A percentile compares a stretch with the other conserved stretches of the same genome.
These are phyloP conservation scores for Rhinogobio ventralis DNA, from an alignment of 2,797 vertebrate genomes.

Conservation along the genomic window DNA sequence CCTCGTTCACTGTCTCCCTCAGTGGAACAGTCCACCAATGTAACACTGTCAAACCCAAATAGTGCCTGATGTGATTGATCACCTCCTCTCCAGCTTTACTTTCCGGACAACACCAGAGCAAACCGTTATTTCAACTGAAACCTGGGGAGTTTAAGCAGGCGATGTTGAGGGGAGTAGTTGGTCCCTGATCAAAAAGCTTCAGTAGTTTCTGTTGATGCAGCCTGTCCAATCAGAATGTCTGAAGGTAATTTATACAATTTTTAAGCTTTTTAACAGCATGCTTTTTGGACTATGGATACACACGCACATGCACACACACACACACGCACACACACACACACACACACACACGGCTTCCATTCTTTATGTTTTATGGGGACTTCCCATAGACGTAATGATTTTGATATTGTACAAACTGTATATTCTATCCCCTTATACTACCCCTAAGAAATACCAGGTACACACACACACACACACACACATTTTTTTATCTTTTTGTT, in stretches of 20 bases:
- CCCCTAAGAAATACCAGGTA: too few relatives aligned
- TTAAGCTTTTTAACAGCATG: too few relatives aligned
- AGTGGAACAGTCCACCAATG: constrained; percentile 77
- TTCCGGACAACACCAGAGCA: constrained; percentile 71
- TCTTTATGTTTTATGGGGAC: too few relatives aligned
- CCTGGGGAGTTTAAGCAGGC: constrained; percentile 69
- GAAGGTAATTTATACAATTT: neutral
- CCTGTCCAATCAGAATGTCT: neutral
- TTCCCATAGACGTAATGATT: too few relatives aligned
- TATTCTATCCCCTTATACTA: too few relatives aligned
- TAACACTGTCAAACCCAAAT: constrained; percentile 76
- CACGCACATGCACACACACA: too few relatives aligned
- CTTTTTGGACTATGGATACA: neutral
- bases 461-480: too few relatives aligned
- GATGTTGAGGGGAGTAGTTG: constrained; percentile 64
- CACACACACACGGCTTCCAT: too few relatives aligned
- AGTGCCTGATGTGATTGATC: constrained; percentile 78
- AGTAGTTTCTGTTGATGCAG: neutral
- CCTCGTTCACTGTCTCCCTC: constrained; percentile 64
- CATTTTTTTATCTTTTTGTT: too few relatives aligned
- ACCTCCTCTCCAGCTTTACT: constrained; percentile 56
- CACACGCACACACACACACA: too few relatives aligned
- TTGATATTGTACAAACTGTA: too few relatives aligned
- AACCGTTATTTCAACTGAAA: constrained; percentile 73
- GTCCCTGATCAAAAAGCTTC: constrained; percentile 18